phyloP scores from a whole-genome alignment of 2,888 invertebrate genomes.

The Tetheella fluctuosa region DNA sequence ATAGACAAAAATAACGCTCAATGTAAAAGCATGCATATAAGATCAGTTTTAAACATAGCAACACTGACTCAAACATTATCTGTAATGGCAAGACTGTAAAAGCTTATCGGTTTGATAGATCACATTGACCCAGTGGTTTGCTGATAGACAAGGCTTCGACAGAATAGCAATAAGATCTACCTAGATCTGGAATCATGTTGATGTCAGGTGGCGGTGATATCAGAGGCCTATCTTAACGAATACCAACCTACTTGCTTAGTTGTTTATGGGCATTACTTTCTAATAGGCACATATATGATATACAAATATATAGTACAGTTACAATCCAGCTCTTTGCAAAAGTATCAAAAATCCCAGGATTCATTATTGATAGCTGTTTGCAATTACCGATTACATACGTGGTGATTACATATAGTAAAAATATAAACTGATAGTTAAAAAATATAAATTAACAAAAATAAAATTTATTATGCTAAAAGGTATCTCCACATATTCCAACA shows the following conservation, averaged over 20 bases:
- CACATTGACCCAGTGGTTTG: constrained; percentile 1
- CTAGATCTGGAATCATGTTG: neutral
- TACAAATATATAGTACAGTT: no score
- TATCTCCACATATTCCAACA: constrained; percentile 36
- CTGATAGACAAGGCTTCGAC: neutral
- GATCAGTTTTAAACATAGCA: neutral
- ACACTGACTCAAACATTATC: neutral
- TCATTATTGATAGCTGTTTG: no score
- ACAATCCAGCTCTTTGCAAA: no score
- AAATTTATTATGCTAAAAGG: constrained; percentile 27
- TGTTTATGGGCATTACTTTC: constrained; percentile 18
- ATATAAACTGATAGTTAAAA: no score
- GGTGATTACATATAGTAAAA: no score
- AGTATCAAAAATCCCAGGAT: neutral
- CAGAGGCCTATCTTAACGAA: neutral
- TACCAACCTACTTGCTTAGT: neutral
- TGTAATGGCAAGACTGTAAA: neutral
- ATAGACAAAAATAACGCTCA: no score
- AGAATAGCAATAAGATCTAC: neutral
- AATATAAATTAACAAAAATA: constrained; percentile 21
- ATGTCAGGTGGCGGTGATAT: constrained; percentile 4
- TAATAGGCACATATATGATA: neutral
- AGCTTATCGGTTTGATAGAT: neutral
- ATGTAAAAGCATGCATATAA: neutral
- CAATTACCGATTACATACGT: no score